Base-by-base conservation (phyloP, 2,888 invertebrate genomes). In the Caenorhabditis sulstoni region DNA sequence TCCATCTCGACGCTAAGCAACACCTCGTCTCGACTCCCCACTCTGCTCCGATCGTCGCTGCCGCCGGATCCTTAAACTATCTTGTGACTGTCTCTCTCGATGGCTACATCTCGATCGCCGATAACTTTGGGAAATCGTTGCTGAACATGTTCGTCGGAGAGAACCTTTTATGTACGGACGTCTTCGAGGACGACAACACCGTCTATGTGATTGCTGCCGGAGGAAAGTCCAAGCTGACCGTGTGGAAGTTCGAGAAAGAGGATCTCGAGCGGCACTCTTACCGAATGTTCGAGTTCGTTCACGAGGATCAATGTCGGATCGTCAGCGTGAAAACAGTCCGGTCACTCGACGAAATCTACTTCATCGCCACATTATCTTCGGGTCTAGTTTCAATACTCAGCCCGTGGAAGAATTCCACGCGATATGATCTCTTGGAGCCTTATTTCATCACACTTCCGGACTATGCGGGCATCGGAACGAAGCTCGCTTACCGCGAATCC, bases 81-180 rank as follows among this genome's bases (percentile, higher is more conserved):
- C 45, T 75, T 20, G 49, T 55, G 22, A 67, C 67, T 9, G 75
- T 67, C 20, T 66, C 75, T 2, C 65, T 75, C 3, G 75, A 75
- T 35, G 75, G 75, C 3, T 53, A 67, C 29, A 9, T 75, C 7
- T 55, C 55, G 0, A 67, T 75, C 47, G 49, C 22, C 8, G n/a
- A 39, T 39, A 22, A 23, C 0, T 1, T 37, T 1, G 41, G 35
- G 9, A 53, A 59, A 11, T 0, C 37, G 5, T 16, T 65, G 22
- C 16, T 66, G 9, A 67, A 52, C 11, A 67, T 55, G 14, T 75
- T 75, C 22, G 49, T 62, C 2, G 75, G 75, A 18, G 75, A 75
- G 16, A 75, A 75, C 44, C 22, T 75, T 3, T 22, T 75, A 1
- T 67, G 67, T 18, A 29, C 55, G 7, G 67, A 75, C 39, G 18